Evolutionary conservation across 2,797 vertebrate species (phyloP).

Genomic region (Podarcis siculus): DNA sequence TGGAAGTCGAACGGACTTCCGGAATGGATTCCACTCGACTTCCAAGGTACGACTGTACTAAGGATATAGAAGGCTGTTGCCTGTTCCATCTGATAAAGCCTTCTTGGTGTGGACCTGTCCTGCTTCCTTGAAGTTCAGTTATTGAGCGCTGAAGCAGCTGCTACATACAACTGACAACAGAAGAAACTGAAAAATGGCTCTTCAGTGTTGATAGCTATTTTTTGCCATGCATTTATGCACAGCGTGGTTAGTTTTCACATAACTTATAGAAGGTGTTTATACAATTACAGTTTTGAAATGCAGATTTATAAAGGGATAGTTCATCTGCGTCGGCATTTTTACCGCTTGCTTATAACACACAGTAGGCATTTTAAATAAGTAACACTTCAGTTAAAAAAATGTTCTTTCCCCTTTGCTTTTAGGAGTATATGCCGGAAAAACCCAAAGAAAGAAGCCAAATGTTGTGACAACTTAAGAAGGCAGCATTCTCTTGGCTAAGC

Average conservation of each 20-base stretch:
- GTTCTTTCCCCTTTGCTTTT: slow-evolving; percentile 66
- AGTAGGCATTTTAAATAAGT: slow-evolving; percentile 12
- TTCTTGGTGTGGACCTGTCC: slow-evolving; percentile 18
- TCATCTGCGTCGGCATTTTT: background rate
- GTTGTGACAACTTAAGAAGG: slow-evolving; percentile 84
- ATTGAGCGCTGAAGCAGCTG: background rate
- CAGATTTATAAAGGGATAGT: background rate
- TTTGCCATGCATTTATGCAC: slow-evolving; percentile 19
- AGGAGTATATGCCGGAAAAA: slow-evolving; percentile 95
- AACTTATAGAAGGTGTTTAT: background rate
- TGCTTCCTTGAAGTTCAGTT: background rate
- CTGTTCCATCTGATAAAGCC: background rate
- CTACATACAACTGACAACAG: background rate
- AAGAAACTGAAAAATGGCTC: background rate
- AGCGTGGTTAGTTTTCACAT: slow-evolving; percentile 38
- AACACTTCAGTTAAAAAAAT: slow-evolving; percentile 17
- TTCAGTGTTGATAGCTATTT: background rate
- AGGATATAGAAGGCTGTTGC: background rate
- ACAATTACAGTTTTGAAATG: slow-evolving; percentile 26
- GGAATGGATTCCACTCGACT: too few relatives aligned
- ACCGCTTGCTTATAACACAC: slow-evolving; percentile 44
- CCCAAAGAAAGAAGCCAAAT: slow-evolving; percentile 86
- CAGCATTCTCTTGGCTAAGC: slow-evolving; percentile 83
- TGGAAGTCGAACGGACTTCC: too few relatives aligned
- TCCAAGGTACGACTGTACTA: too few relatives aligned